A percentile compares a stretch with the other conserved stretches of the same genome.
These are phyloP conservation scores for Paralichthys olivaceus DNA, from an alignment of 2,113 vertebrate species.

Conservation along the genomic window DNA sequence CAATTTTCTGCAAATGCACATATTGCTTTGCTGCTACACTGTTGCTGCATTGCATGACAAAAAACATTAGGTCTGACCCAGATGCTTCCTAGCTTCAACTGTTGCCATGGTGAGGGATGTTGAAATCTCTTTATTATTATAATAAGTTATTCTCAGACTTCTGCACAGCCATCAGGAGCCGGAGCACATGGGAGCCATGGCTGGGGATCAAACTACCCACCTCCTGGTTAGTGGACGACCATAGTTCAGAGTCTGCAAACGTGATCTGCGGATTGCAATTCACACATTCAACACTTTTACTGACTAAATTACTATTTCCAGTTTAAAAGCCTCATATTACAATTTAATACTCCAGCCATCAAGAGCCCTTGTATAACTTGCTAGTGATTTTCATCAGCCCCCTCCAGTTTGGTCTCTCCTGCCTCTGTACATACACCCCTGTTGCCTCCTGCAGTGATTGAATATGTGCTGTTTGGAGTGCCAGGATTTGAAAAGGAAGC, in stretches of 20 bases:
- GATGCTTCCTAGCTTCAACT: not conserved
- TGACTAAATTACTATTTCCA: not conserved
- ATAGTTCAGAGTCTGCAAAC: too few relatives aligned
- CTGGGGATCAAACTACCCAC: too few relatives aligned
- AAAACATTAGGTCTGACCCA: not conserved
- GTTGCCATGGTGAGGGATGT: not conserved
- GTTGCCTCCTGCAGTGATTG: constrained; percentile 26
- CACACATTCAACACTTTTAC: not conserved
- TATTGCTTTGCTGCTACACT: not conserved
- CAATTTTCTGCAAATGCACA: not conserved
- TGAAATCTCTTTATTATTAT: too few relatives aligned
- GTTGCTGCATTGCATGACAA: not conserved
- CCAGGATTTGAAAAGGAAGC: constrained; percentile 37
- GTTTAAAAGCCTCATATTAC: constrained; percentile 5
- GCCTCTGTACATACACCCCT: not conserved
- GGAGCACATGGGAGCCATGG: too few relatives aligned
- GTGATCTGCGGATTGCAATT: too few relatives aligned
- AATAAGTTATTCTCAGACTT: too few relatives aligned
- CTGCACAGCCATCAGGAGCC: too few relatives aligned
- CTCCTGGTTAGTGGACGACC: too few relatives aligned
- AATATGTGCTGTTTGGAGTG: constrained; percentile 42
- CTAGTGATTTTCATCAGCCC: not conserved
- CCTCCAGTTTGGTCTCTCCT: not conserved
- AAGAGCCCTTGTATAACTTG: not conserved
- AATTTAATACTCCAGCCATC: not conserved